Conservation (phyloP, 2,113 vertebrate species). For the Fregetta grallaria region DNA sequence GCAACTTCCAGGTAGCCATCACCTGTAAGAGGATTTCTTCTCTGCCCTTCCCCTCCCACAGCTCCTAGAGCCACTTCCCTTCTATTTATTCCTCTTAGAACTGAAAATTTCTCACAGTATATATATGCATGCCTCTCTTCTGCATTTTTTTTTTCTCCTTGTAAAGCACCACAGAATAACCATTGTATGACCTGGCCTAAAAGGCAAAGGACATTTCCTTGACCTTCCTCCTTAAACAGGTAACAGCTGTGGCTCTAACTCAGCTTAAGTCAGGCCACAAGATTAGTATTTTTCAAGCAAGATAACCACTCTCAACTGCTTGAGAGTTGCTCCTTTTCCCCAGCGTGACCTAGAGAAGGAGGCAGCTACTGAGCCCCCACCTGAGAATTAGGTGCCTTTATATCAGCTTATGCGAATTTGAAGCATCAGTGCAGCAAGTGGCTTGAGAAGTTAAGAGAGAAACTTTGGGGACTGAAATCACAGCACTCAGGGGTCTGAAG, state of each 20-base stretch:
- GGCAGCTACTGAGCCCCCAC: neutral
- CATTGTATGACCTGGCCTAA: neutral
- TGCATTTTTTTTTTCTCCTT: neutral
- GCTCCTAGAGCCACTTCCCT: neutral
- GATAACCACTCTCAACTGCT: neutral
- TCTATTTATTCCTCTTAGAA: neutral
- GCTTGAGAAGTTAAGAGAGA: neutral
- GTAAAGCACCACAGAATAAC: neutral
- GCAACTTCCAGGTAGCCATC: neutral
- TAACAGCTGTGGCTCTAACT: conserved; percentile 25
- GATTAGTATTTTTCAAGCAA: neutral
- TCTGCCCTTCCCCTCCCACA: neutral
- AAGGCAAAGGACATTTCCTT: neutral
- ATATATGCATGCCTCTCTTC: neutral
- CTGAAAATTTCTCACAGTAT: neutral
- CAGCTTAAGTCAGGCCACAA: neutral
- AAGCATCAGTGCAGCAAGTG: neutral
- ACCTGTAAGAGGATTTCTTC: neutral
- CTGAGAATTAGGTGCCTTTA: neutral
- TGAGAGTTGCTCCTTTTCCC: neutral
- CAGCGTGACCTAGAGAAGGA: neutral
- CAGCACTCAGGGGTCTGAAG: neutral
- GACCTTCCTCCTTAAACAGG: neutral
- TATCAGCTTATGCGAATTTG: neutral
- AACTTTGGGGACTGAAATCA: neutral